phyloP scores from a whole-genome alignment of 2,113 vertebrate species.

The Rattus rattus region DNA sequence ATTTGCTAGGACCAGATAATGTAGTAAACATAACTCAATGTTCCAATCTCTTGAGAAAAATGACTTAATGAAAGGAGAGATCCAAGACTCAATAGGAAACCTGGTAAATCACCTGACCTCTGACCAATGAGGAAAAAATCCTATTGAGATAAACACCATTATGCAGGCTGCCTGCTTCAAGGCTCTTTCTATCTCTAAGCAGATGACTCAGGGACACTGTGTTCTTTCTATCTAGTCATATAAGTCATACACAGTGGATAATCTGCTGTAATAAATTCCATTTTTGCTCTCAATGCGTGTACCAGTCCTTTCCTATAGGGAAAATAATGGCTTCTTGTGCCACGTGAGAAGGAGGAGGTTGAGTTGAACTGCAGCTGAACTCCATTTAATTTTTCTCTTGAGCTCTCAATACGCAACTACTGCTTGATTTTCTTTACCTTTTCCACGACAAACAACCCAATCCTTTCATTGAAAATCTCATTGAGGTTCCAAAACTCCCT shows the following conservation, averaged over 20 bases:
- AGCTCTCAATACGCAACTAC: conserved; percentile 62
- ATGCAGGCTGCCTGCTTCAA: conserved; percentile 58
- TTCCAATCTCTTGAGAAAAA: conserved; percentile 61
- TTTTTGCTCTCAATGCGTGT: conserved; percentile 43
- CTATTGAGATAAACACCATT: conserved; percentile 53
- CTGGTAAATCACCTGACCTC: conserved; percentile 56
- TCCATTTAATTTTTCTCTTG: conserved; percentile 63
- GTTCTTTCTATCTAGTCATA: conserved; percentile 74
- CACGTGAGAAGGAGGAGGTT: conserved; percentile 53
- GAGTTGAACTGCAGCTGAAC: conserved; percentile 77
- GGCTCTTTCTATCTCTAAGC: conserved; percentile 65
- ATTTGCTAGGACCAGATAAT: conserved; percentile 31
- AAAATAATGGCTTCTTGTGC: conserved; percentile 48
- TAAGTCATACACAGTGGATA: conserved; percentile 65
- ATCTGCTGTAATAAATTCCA: conserved; percentile 64
- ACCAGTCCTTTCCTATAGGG: conserved; percentile 35
- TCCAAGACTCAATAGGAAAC: conserved; percentile 65
- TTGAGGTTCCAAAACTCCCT: conserved; percentile 40
- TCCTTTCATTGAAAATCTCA: conserved; percentile 49
- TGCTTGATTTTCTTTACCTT: conserved; percentile 64
- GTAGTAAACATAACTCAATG: conserved; percentile 55
- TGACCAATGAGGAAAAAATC: conserved; percentile 15
- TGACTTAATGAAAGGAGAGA: conserved; percentile 52
- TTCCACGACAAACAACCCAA: conserved; percentile 63
- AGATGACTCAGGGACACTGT: conserved; percentile 65